A percentile compares a stretch with the other conserved stretches of the same genome.
phyloP scores from a whole-genome alignment of 2,888 invertebrate genomes.

The Leptopterna dolabrata region DNA sequence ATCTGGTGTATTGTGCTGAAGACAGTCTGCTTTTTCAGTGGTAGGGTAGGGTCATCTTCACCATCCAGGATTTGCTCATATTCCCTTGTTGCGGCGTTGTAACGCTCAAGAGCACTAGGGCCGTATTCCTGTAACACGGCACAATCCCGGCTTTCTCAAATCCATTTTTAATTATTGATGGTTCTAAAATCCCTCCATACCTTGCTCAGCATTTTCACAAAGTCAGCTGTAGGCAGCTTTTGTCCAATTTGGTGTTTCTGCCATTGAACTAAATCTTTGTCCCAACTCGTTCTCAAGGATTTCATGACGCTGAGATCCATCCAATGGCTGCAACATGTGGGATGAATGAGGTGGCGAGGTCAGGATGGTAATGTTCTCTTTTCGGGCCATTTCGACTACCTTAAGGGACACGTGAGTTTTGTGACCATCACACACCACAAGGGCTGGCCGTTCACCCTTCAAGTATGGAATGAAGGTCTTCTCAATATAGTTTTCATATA shows the following conservation, averaged over 20 bases:
- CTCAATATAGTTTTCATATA: conserved; percentile 63
- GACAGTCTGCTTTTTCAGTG: too few relatives aligned
- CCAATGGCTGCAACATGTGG: conserved; percentile 40
- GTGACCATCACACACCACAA: conserved; percentile 65
- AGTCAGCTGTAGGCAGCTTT: conserved; percentile 10
- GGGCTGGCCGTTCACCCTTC: conserved; percentile 62
- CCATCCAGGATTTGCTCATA: too few relatives aligned
- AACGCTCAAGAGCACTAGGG: too few relatives aligned
- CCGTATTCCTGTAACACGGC: too few relatives aligned
- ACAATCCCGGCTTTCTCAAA: too few relatives aligned
- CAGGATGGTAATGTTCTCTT: conserved; percentile 62
- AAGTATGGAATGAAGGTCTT: conserved; percentile 57
- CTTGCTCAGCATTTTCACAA: not conserved
- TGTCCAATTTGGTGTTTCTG: conserved; percentile 30
- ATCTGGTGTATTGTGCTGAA: too few relatives aligned
- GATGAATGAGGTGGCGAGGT: conserved; percentile 64
- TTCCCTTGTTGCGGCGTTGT: too few relatives aligned
- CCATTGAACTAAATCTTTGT: not conserved
- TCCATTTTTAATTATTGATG: too few relatives aligned
- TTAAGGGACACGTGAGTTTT: conserved; percentile 62
- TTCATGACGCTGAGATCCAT: conserved; percentile 62
- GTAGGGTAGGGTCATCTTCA: too few relatives aligned
- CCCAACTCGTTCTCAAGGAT: conserved; percentile 15
- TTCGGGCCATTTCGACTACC: conserved; percentile 61
- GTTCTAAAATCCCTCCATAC: not conserved